Evolutionary conservation across 2,797 vertebrate species (phyloP).

Genomic region (Pelobates cultripes): DNA sequence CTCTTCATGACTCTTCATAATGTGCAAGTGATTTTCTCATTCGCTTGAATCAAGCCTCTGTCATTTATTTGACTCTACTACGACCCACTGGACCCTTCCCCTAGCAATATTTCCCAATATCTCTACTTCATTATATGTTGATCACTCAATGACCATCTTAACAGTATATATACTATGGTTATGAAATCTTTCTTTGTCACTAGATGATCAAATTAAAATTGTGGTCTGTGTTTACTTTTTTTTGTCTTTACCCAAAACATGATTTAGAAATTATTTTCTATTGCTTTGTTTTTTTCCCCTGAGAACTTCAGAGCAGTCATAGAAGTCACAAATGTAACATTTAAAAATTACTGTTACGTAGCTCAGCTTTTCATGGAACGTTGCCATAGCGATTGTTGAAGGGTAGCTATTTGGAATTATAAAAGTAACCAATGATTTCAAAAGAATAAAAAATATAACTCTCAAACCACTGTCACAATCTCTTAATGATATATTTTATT

Average conservation of each 20-base stretch:
- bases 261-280: not conserved
- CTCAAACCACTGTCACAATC: not conserved
- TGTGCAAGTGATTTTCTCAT: no score
- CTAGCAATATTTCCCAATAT: no score
- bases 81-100: no score
- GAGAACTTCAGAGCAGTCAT: not conserved
- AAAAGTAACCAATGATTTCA: conserved; percentile 7
- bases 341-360: not conserved
- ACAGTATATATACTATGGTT: no score
- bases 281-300: not conserved
- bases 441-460: not conserved
- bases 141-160: no score
- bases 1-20: no score
- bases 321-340: not conserved
- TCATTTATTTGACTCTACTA: no score
- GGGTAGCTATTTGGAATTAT: conserved; percentile 4
- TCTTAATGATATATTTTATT: not conserved
- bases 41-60: no score
- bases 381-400: conserved; percentile 23
- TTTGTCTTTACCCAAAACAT: not conserved
- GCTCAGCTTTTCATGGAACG: not conserved
- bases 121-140: no score
- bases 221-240: no score
- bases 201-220: no score
- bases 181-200: no score